Evolutionary conservation across 2,888 invertebrate genomes (phyloP).

Genomic region (Xestia xanthographa): DNA sequence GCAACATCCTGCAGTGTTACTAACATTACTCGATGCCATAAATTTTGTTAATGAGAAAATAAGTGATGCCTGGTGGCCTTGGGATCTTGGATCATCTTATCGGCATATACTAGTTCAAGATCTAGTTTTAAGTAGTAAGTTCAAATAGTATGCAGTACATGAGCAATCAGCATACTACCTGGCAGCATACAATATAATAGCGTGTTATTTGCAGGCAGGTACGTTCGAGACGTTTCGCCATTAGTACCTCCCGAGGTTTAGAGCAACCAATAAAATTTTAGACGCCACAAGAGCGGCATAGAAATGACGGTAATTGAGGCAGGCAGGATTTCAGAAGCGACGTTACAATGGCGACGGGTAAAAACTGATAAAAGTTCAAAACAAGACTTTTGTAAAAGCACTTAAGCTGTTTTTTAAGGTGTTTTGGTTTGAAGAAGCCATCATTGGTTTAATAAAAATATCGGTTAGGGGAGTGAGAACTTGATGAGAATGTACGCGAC

Average conservation of each 20-base stretch:
- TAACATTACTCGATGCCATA: no score
- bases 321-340: constrained; percentile 52
- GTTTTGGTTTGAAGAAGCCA: constrained; percentile 56
- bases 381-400: constrained; percentile 64
- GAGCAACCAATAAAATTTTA: constrained; percentile 65
- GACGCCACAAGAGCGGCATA: constrained; percentile 65
- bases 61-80: no score
- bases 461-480: constrained; percentile 50
- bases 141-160: not conserved
- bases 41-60: no score
- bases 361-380: constrained; percentile 59
- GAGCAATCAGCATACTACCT: not conserved
- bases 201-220: constrained; percentile 19
- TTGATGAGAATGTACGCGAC: constrained; percentile 48
- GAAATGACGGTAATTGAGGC: constrained; percentile 66
- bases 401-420: constrained; percentile 59
- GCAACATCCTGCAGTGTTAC: no score
- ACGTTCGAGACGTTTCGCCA: constrained; percentile 33
- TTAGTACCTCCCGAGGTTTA: constrained; percentile 36
- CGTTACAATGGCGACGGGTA: constrained; percentile 52
- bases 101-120: no score
- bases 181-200: not conserved
- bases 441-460: constrained; percentile 58
- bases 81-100: no score
- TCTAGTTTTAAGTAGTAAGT: no score